Percentiles rank a stretch among this genome's conserved stretches.
phyloP scores from a whole-genome alignment of 2,888 invertebrate species.

The Cataglyphis rosenhaueri region DNA sequence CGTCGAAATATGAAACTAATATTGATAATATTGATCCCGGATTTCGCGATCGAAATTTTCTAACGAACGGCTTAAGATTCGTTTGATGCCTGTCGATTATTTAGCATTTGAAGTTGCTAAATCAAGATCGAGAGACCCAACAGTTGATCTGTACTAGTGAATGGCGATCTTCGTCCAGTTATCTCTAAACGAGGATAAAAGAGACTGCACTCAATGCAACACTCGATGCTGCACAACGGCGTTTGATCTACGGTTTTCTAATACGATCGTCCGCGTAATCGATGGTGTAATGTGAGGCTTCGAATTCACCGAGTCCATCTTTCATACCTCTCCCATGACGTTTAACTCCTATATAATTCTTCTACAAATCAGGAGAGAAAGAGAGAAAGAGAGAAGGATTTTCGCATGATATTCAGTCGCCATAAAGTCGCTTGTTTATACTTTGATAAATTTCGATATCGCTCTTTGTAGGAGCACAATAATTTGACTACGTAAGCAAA shows the following conservation, averaged over 20 bases:
- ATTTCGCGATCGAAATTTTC: slow-evolving; percentile 5
- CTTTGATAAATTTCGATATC: slow-evolving; percentile 18
- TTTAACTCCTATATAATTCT: slow-evolving; percentile 39
- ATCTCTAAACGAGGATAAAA: slow-evolving; percentile 7
- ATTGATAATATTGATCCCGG: background rate
- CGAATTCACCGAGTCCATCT: slow-evolving; percentile 19
- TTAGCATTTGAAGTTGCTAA: slow-evolving; percentile 27
- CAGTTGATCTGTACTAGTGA: slow-evolving; percentile 33
- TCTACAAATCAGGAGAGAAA: background rate
- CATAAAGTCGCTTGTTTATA: slow-evolving; percentile 16
- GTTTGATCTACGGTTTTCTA: slow-evolving; percentile 47
- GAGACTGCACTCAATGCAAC: slow-evolving; percentile 4
- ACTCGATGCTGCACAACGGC: slow-evolving; percentile 5
- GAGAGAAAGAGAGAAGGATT: background rate
- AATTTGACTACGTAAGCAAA: background rate
- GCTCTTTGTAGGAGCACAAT: background rate
- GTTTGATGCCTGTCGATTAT: slow-evolving; percentile 16
- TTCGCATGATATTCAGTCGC: slow-evolving; percentile 16
- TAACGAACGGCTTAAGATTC: slow-evolving; percentile 1
- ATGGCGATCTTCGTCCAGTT: slow-evolving; percentile 41
- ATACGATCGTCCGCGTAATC: slow-evolving; percentile 39
- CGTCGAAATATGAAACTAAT: background rate
- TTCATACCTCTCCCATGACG: slow-evolving; percentile 28
- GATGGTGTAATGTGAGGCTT: slow-evolving; percentile 40
- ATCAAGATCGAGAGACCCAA: slow-evolving; percentile 21